Evolutionary conservation across 2,113 vertebrate species (phyloP), one percentile per base, ranked within the genome.

Genomic region (Notiomystis cincta): DNA sequence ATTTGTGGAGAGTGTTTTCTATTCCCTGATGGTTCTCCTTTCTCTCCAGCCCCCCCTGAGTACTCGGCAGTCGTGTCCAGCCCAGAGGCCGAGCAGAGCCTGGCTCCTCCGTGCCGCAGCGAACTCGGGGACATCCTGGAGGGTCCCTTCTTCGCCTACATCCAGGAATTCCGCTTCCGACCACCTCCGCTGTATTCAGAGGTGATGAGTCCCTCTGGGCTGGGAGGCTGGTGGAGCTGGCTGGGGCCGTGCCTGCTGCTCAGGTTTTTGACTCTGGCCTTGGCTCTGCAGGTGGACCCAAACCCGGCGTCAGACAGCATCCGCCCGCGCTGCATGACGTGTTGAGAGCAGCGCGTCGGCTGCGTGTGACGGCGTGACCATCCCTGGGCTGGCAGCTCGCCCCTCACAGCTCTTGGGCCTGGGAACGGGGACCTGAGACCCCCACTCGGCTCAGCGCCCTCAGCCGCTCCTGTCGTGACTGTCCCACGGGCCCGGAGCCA

Each of bases 291-390:
- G 99, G 97, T 99, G 58, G 99, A 99, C 60, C 99, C 99, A 3
- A 99, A 99, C 94, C 99, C 99, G 5, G 75, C 98, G 11, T 78
- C 97, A 0, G 50, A 97, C 28, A 95, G 25, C 93, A 98, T 98
- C 82, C 98, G 99, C 83, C 99, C 98, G 3, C 99, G 99, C 96
- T 99, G 99, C 98, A 99, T 99, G 99, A 99, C 99, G 19, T 99
- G 98, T 95, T 99, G 98, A 99, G 97, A 91, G 67, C 28, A 5
- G 51, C 47, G 7, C 71, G 30, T 17, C 4, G 72, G 90, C 66
- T 47, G 94, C 38, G 6, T 80, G 78, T 69, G 92, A 19, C 89
- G 96, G 56, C 56, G 33, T 18, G 82, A 56, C 25, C 3, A 65
- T 84, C 88, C 48, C 40, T 40, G 90, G 84, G 73, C 50, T 61